A percentile compares a stretch with the other conserved stretches of the same genome.
These are phyloP conservation scores for Hybognathus amarus DNA, from an alignment of 2,797 vertebrate genomes.

Conservation along the genomic window DNA sequence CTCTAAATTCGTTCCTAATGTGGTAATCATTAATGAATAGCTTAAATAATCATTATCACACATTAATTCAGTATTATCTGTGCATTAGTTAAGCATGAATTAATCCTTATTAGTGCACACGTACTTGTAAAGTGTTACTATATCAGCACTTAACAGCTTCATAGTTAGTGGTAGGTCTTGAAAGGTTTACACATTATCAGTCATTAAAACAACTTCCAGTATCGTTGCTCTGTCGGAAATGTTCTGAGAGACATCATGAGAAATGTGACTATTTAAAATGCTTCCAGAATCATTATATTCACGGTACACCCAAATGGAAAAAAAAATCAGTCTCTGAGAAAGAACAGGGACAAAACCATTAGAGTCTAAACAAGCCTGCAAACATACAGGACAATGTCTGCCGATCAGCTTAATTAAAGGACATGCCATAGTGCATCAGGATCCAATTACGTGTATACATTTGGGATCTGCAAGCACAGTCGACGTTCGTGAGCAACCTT, in stretches of 20 bases:
- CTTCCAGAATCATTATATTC: constrained; percentile 25
- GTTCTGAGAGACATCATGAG: too few relatives aligned
- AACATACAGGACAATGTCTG: constrained; percentile 44
- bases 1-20: too few relatives aligned
- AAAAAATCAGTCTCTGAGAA: constrained; percentile 2
- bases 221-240: too few relatives aligned
- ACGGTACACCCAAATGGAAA: not conserved
- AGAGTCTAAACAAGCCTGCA: constrained; percentile 27
- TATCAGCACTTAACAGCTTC: too few relatives aligned
- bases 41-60: too few relatives aligned
- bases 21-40: too few relatives aligned
- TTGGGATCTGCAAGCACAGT: constrained; percentile 41
- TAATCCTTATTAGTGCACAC: too few relatives aligned
- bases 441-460: constrained; percentile 59
- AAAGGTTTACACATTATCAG: not conserved
- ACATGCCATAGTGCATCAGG: constrained; percentile 52
- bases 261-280: too few relatives aligned
- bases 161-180: not conserved
- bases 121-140: too few relatives aligned
- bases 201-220: too few relatives aligned
- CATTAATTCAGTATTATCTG: too few relatives aligned
- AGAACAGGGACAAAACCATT: constrained; percentile 33
- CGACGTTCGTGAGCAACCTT: constrained; percentile 38
- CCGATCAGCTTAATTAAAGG: constrained; percentile 57
- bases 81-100: too few relatives aligned